Evolutionary conservation across 2,797 vertebrate genomes (phyloP).

Genomic region (Macropodus opercularis): DNA sequence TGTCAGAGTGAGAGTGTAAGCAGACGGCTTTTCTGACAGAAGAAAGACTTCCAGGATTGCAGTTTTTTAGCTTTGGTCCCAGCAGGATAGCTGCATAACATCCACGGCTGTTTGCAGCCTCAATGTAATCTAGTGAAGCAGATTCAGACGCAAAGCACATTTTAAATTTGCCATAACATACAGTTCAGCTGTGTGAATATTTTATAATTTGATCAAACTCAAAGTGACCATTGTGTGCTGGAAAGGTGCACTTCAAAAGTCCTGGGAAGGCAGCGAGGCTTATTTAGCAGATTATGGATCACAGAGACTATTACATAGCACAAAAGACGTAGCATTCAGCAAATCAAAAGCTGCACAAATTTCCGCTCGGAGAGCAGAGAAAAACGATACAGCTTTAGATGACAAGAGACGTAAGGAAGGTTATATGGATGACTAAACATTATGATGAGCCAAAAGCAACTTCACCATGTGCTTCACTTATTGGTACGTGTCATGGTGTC

Average conservation of each 20-base stretch:
- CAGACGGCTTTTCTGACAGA: slow-evolving; percentile 21
- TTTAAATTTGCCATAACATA: slow-evolving; percentile 48
- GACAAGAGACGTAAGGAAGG: slow-evolving; percentile 28
- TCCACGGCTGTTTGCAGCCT: slow-evolving; percentile 26
- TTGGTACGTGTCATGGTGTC: slow-evolving; percentile 10
- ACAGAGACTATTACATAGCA: slow-evolving; percentile 34
- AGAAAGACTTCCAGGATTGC: slow-evolving; percentile 25
- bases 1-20: slow-evolving; percentile 16
- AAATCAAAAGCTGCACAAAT: slow-evolving; percentile 12
- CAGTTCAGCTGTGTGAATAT: slow-evolving; percentile 37
- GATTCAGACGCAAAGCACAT: slow-evolving; percentile 42
- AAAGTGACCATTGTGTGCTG: slow-evolving; percentile 25
- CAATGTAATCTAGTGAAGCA: slow-evolving; percentile 54
- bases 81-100: slow-evolving; percentile 22
- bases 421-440: slow-evolving; percentile 36
- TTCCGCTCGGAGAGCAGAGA: slow-evolving; percentile 20
- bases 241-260: slow-evolving; percentile 42
- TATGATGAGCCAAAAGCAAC: slow-evolving; percentile 19
- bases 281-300: slow-evolving; percentile 47
- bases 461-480: slow-evolving; percentile 17
- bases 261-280: slow-evolving; percentile 19
- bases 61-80: slow-evolving; percentile 16
- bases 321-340: slow-evolving; percentile 38
- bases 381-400: slow-evolving; percentile 6
- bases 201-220: slow-evolving; percentile 35